Conservation (phyloP, 2,888 invertebrate genomes). For the Hemicrepidius hirtus region DNA sequence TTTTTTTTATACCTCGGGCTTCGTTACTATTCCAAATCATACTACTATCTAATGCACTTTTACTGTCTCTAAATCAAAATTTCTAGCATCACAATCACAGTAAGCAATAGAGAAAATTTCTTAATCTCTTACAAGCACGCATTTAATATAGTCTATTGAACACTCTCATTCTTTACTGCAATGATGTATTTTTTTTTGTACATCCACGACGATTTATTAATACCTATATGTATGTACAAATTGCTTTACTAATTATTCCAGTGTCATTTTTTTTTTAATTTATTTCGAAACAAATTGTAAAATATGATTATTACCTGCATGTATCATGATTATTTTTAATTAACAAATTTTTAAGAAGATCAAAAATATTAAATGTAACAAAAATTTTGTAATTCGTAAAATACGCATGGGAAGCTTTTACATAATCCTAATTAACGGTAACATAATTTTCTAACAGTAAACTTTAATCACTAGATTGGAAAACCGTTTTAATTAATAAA, state of each 20-base stretch:
- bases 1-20: constrained; percentile 13
- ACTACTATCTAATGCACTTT: constrained; percentile 34
- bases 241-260: constrained; percentile 64
- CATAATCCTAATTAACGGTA: no score
- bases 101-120: neutral
- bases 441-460: no score
- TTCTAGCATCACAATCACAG: constrained; percentile 7
- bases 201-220: constrained; percentile 54
- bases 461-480: no score
- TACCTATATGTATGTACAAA: constrained; percentile 64
- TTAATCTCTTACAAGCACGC: constrained; percentile 56
- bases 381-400: neutral
- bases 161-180: constrained; percentile 63
- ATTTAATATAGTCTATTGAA: constrained; percentile 67
- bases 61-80: constrained; percentile 32
- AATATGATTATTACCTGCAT: neutral
- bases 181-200: constrained; percentile 54
- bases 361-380: neutral
- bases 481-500: no score
- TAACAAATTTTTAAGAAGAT: constrained; percentile 1
- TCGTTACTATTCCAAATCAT: constrained; percentile 13
- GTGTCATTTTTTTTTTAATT: constrained; percentile 57
- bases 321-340: neutral
- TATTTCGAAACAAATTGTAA: neutral
- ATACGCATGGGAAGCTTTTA: neutral